These are phyloP conservation scores for Nasonia oneida DNA, from an alignment of 2,888 invertebrate genomes.

Conservation along the genomic window DNA sequence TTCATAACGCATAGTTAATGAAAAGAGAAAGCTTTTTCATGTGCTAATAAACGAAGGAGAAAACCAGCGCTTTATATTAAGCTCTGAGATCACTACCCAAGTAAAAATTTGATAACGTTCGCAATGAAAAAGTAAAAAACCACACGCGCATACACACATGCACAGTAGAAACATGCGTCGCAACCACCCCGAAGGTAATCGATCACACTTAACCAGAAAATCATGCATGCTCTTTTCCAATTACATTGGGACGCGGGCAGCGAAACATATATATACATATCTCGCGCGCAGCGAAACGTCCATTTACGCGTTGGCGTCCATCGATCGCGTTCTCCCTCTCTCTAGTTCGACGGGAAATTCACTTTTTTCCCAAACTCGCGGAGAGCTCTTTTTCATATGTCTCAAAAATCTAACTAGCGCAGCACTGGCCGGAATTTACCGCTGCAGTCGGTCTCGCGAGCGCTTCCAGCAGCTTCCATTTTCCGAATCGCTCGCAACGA, in stretches of 20 bases:
- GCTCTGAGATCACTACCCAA: too few relatives aligned
- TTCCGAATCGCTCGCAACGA: background rate
- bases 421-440: background rate
- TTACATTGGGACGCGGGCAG: slow-evolving; percentile 25
- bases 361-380: slow-evolving; percentile 43
- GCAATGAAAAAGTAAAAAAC: too few relatives aligned
- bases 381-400: slow-evolving; percentile 53
- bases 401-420: slow-evolving; percentile 45
- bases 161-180: background rate
- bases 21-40: too few relatives aligned
- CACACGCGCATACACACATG: background rate
- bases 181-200: background rate
- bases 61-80: too few relatives aligned
- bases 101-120: too few relatives aligned
- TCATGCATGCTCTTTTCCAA: slow-evolving; percentile 41
- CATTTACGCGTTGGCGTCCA: slow-evolving; percentile 26
- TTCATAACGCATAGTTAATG: too few relatives aligned
- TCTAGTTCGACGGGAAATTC: slow-evolving; percentile 28
- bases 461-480: background rate
- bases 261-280: background rate
- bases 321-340: slow-evolving; percentile 30
- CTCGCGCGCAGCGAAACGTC: slow-evolving; percentile 9
- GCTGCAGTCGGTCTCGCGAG: background rate
- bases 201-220: slow-evolving; percentile 43
- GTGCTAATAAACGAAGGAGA: too few relatives aligned